A percentile compares a stretch with the other conserved stretches of the same genome.
These are phyloP conservation scores for Tipula lateralis DNA, from an alignment of 2,888 invertebrate genomes.

Conservation along the genomic window DNA sequence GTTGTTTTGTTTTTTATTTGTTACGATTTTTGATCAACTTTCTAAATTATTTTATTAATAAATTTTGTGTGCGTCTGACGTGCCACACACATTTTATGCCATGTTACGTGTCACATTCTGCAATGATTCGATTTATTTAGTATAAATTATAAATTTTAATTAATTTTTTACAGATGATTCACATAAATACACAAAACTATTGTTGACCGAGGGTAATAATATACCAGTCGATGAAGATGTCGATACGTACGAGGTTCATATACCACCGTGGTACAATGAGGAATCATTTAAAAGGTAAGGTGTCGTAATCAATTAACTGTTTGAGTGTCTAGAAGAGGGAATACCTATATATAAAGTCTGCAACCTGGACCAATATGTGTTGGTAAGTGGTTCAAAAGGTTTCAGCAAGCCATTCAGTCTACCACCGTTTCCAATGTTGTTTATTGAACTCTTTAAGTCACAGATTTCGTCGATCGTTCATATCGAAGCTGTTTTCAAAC, in stretches of 20 bases:
- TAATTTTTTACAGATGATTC: conserved; percentile 34
- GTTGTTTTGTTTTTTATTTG: background rate
- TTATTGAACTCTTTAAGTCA: too few species aligned
- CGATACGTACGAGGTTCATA: conserved; percentile 44
- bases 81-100: background rate
- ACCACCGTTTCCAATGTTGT: too few species aligned
- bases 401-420: too few species aligned
- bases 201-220: conserved; percentile 42
- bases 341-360: too few species aligned
- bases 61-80: background rate
- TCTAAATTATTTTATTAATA: background rate
- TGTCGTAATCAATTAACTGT: too few species aligned
- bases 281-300: conserved; percentile 59
- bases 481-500: too few species aligned
- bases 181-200: conserved; percentile 42
- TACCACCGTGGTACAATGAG: conserved; percentile 66
- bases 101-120: background rate
- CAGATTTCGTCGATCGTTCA: too few species aligned
- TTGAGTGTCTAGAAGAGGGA: too few species aligned
- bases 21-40: background rate
- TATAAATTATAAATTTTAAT: background rate
- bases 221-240: conserved; percentile 42
- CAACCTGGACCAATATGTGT: too few species aligned
- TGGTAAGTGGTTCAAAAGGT: too few species aligned
- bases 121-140: background rate